These are phyloP conservation scores for Baronia brevicornis DNA, from an alignment of 2,888 invertebrate species.

Conservation along the genomic window DNA sequence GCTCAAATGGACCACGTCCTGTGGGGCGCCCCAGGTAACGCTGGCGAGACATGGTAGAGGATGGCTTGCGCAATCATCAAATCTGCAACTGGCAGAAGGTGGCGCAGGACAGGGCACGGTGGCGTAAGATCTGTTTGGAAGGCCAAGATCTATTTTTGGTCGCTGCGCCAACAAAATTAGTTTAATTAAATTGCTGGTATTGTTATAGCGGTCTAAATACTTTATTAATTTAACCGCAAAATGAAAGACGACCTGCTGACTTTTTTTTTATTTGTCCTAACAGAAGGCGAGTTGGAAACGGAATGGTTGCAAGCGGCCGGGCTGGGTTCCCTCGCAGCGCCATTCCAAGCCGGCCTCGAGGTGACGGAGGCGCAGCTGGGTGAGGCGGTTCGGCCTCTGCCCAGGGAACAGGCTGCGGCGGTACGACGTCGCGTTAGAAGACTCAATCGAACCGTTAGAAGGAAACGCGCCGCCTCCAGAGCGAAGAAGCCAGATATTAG, in stretches of 20 bases:
- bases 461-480: conserved; percentile 67
- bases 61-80: no score
- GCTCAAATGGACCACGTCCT: no score
- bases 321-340: conserved; percentile 80
- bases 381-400: conserved; percentile 76
- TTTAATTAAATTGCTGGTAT: no score
- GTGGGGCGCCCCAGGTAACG: no score
- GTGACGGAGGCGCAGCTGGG: conserved; percentile 80
- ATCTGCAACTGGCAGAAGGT: no score
- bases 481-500: conserved; percentile 87
- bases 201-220: no score
- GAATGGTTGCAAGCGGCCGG: conserved; percentile 86
- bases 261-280: conserved; percentile 20
- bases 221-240: conserved; percentile 4
- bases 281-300: conserved; percentile 86
- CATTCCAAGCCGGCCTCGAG: conserved; percentile 81
- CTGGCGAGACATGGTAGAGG: no score
- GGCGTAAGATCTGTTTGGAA: no score
- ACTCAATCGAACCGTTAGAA: conserved; percentile 84
- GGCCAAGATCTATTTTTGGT: no score
- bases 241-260: neutral
- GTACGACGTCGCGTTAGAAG: conserved; percentile 83
- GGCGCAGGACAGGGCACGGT: no score
- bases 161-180: no score
- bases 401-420: conserved; percentile 85